Percentiles rank a stretch among this genome's conserved stretches.
These are phyloP conservation scores for Thereva nobilitata DNA, from an alignment of 2,888 invertebrate species.

Conservation along the genomic window DNA sequence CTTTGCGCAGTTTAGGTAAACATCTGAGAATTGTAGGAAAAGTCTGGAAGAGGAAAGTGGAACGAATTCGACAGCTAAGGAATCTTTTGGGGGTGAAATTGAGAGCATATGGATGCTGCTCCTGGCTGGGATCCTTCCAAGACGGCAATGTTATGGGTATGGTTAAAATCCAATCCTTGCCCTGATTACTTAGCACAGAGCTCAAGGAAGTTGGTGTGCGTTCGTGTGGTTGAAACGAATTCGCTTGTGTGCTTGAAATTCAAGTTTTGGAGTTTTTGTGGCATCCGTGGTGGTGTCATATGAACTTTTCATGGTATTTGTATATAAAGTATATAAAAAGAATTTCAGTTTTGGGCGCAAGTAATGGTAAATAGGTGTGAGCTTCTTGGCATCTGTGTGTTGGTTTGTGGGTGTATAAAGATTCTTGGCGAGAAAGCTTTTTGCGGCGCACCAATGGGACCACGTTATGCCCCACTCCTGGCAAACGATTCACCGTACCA, in stretches of 20 bases:
- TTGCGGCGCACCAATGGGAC: slow-evolving; percentile 61
- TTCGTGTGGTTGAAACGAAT: slow-evolving; percentile 8
- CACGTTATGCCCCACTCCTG: slow-evolving; percentile 57
- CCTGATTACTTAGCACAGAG: slow-evolving; percentile 31
- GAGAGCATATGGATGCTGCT: slow-evolving; percentile 31
- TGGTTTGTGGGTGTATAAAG: slow-evolving; percentile 39
- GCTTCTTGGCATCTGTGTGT: slow-evolving; percentile 36
- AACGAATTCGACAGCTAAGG: slow-evolving; percentile 25
- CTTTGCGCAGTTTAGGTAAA: slow-evolving; percentile 27
- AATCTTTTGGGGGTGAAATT: slow-evolving; percentile 18
- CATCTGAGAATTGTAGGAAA: slow-evolving; percentile 16
- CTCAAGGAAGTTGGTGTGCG: slow-evolving; percentile 28
- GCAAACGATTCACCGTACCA: slow-evolving; percentile 51
- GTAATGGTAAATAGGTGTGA: slow-evolving; percentile 31
- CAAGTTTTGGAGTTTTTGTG: slow-evolving; percentile 42
- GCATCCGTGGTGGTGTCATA: slow-evolving; percentile 42
- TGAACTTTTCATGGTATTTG: slow-evolving; percentile 41
- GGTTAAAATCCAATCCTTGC: slow-evolving; percentile 39
- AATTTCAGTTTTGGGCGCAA: slow-evolving; percentile 26
- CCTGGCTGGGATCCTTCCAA: slow-evolving; percentile 36
- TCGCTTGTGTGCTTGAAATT: slow-evolving; percentile 26
- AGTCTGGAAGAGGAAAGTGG: slow-evolving; percentile 13
- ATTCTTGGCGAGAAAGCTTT: slow-evolving; percentile 55
- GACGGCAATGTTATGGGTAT: slow-evolving; percentile 33
- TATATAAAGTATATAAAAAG: slow-evolving; percentile 38